Percentiles rank a stretch among this genome's conserved stretches.
phyloP scores from a whole-genome alignment of 2,797 vertebrate species.

The Sebastes minor region DNA sequence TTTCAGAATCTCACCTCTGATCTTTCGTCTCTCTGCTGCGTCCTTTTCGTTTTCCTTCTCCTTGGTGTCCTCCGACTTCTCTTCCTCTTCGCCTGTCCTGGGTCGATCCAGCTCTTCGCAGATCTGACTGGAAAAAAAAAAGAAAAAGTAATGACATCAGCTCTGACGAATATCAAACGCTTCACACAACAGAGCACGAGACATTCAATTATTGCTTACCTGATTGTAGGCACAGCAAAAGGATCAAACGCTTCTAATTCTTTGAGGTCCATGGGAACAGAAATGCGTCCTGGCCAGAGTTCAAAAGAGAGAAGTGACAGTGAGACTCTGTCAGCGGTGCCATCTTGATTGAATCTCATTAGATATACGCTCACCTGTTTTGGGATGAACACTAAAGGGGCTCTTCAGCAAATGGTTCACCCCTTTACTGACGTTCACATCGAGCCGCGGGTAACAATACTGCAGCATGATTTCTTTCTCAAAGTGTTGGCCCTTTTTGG shows the following conservation, averaged over 20 bases:
- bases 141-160: neutral
- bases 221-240: constrained; percentile 93
- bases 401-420: constrained; percentile 96
- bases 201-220: constrained; percentile 68
- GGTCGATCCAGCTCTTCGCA: constrained; percentile 89
- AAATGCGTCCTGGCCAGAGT: constrained; percentile 86
- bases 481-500: constrained; percentile 76
- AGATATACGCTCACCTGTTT: constrained; percentile 86
- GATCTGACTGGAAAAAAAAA: constrained; percentile 73
- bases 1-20: constrained; percentile 80
- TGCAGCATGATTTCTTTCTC: constrained; percentile 96
- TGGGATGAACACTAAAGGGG: constrained; percentile 97
- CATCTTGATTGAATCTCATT: neutral
- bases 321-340: neutral
- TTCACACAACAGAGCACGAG: neutral
- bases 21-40: constrained; percentile 78
- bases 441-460: constrained; percentile 95
- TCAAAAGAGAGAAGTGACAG: constrained; percentile 8
- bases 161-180: neutral
- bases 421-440: constrained; percentile 96
- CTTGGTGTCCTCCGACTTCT: constrained; percentile 59
- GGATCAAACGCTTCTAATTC: constrained; percentile 91
- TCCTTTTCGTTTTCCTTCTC: constrained; percentile 77
- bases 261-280: constrained; percentile 92
- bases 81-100: constrained; percentile 66